Evolutionary conservation across 2,113 vertebrate genomes (phyloP), one percentile per base, ranked within the genome.

Genomic region (Macquaria australasica): DNA sequence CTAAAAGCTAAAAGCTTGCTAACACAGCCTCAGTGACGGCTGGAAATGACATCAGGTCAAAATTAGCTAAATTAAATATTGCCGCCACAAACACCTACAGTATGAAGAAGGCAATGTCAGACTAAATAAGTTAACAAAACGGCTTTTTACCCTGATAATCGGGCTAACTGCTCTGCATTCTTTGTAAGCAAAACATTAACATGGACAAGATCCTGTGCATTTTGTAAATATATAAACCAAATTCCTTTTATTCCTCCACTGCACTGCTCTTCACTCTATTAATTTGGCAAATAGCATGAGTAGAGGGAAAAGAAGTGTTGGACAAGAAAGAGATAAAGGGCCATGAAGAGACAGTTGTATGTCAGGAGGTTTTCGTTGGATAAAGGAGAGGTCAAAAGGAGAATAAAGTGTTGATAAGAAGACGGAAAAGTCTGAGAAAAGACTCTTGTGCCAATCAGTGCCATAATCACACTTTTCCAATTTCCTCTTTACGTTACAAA

Each of bases 391-490:
- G 58, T 88, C 87, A 88, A 85, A 85, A 63, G 64, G 75, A 84
- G 60, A 85, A 87, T 41, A 82, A 83, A 79, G 78, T 78, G 89
- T 83, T 87, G 84, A 91, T 88, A 82, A 82, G 81, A 76, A 81
- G 87, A 77, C 68, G 70, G 73, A 84, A 85, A 79, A 78, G 62
- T 87, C 68, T 18, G 58, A 72, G 72, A 76, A 16, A 79, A 82
- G 75, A 73, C 48, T 89, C 62, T 60, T 87, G 74, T 82, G 84
- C 89, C 90, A 91, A 94, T 91, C 91, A 84, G 78, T 53, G 50
- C 70, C 88, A 68, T 91, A 87, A 91, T 92, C 90, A 85, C 84
- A 89, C 85, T 89, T 91, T 93, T 89, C 86, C 90, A 91, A 79
- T 90, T 91, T 92, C 78, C 80, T 84, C 78, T 90, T 89, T 86